These are phyloP conservation scores for Vanacampus margaritifer DNA, from an alignment of 2,113 vertebrate species.

Conservation along the genomic window DNA sequence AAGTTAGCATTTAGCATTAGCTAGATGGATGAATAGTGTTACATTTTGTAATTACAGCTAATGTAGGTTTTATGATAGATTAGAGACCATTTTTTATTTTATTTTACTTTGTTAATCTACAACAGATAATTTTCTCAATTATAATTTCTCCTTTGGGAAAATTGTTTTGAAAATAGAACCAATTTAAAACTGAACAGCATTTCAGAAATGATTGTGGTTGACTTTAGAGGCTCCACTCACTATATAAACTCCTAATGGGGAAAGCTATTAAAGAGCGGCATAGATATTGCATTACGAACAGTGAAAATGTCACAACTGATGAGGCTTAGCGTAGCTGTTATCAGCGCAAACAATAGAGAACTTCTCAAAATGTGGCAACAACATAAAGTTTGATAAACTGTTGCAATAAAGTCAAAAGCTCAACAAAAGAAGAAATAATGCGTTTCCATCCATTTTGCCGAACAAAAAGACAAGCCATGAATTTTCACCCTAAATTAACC, in stretches of 20 bases:
- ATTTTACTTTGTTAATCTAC: no score
- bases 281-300: conserved; percentile 42
- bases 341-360: conserved; percentile 45
- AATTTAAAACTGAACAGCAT: neutral
- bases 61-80: no score
- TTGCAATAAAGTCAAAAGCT: neutral
- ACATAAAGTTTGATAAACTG: conserved; percentile 9
- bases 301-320: conserved; percentile 52
- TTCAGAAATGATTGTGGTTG: neutral
- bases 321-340: conserved; percentile 33
- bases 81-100: no score
- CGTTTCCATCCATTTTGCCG: neutral
- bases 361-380: conserved; percentile 2
- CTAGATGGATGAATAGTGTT: no score
- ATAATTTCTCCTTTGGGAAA: neutral
- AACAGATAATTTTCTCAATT: no score
- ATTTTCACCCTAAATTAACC: conserved; percentile 58
- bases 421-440: conserved; percentile 2
- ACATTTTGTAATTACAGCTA: no score
- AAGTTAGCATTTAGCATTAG: no score
- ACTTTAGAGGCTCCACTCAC: neutral
- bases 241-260: conserved; percentile 24
- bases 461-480: conserved; percentile 60
- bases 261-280: conserved; percentile 30
- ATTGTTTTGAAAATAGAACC: neutral